phyloP scores from a whole-genome alignment of 37 sponge, comb jelly and placozoan species.

The Halisarca cf. caerulea region DNA sequence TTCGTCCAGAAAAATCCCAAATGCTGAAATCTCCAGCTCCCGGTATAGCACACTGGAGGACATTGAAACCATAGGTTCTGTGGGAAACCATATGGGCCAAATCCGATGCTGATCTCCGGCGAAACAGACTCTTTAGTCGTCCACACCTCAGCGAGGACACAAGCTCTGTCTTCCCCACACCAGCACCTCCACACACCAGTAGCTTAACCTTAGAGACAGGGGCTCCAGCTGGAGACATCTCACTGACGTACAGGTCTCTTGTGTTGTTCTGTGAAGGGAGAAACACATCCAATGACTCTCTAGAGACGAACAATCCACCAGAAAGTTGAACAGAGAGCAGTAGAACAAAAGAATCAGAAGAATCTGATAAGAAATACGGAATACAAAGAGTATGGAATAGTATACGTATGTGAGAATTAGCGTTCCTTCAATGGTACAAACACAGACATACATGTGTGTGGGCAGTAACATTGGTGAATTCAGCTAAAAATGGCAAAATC shows the following conservation, averaged over 20 bases:
- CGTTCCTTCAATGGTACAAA: too few relatives aligned
- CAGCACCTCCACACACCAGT: slow-evolving; percentile 78
- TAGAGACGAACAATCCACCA: too few relatives aligned
- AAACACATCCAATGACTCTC: too few relatives aligned
- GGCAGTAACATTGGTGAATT: too few relatives aligned
- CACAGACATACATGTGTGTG: too few relatives aligned
- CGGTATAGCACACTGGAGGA: slow-evolving; percentile 56
- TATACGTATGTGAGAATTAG: too few relatives aligned
- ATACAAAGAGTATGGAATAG: too few relatives aligned
- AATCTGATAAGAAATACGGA: too few relatives aligned
- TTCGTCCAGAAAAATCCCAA: slow-evolving; percentile 87
- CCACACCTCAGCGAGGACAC: slow-evolving; percentile 70
- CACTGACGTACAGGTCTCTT: slow-evolving; percentile 56
- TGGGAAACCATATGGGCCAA: slow-evolving; percentile 27
- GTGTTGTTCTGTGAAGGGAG: slow-evolving; percentile 38
- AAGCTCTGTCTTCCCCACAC: slow-evolving; percentile 87
- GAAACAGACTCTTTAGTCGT: slow-evolving; percentile 59
- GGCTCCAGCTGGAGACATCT: slow-evolving; percentile 51
- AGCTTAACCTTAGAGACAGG: slow-evolving; percentile 65
- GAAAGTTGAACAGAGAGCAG: too few relatives aligned
- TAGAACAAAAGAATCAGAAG: too few relatives aligned
- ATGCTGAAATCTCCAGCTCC: slow-evolving; percentile 76
- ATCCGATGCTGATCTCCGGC: slow-evolving; percentile 53
- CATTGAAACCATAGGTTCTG: slow-evolving; percentile 63
- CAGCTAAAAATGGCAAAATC: too few relatives aligned